Percentiles rank a stretch among this genome's conserved stretches.
These are phyloP conservation scores for Seira ritae DNA, from an alignment of 2,888 invertebrate genomes.

Conservation along the genomic window DNA sequence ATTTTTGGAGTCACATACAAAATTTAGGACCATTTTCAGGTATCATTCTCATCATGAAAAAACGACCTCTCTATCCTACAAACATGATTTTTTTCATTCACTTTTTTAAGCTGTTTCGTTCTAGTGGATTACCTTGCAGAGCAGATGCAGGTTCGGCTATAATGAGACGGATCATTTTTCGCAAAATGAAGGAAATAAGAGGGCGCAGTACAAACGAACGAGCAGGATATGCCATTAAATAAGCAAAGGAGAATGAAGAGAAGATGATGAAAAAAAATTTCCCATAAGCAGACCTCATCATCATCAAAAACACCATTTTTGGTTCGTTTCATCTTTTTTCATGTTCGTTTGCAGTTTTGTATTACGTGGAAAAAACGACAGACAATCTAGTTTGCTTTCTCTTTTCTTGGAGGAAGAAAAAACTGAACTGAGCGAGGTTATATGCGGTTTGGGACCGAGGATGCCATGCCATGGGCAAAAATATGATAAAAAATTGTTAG, in stretches of 20 bases:
- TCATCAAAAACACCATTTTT: conserved; percentile 30
- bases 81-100: neutral
- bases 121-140: too few relatives aligned
- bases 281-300: conserved; percentile 40
- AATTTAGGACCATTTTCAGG: too few relatives aligned
- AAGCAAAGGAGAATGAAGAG: neutral
- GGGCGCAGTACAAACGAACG: neutral
- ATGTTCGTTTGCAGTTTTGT: too few relatives aligned
- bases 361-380: too few relatives aligned
- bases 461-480: too few relatives aligned
- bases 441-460: too few relatives aligned
- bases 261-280: neutral
- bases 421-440: too few relatives aligned
- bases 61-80: neutral
- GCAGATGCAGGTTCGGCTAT: too few relatives aligned
- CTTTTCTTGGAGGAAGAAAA: conserved; percentile 12
- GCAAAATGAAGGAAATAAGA: neutral
- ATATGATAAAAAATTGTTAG: too few relatives aligned
- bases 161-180: neutral
- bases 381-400: too few relatives aligned
- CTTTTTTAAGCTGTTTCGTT: neutral
- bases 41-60: neutral
- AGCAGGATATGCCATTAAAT: neutral
- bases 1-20: neutral
- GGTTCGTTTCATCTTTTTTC: conserved; percentile 40